phyloP scores from a whole-genome alignment of 2,797 vertebrate genomes.

The Pseudomugil tenellus region DNA sequence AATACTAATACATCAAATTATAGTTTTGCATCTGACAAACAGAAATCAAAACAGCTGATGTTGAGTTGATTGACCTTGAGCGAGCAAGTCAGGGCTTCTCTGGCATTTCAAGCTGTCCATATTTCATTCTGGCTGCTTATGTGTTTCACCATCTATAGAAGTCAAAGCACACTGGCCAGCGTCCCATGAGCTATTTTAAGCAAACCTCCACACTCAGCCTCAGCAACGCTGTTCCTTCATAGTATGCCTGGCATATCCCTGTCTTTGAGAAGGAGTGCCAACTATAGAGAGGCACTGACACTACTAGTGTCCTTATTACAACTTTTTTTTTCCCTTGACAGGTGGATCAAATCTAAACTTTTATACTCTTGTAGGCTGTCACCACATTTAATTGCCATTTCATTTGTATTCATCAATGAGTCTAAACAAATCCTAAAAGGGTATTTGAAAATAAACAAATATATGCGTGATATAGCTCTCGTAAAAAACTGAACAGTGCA shows the following conservation, averaged over 20 bases:
- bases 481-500: not conserved
- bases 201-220: conserved; percentile 70
- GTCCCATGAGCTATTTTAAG: conserved; percentile 93
- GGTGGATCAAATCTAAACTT: conserved; percentile 5
- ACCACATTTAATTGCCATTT: too few species aligned
- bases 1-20: conserved; percentile 22
- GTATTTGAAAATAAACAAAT: too few species aligned
- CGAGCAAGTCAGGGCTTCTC: conserved; percentile 83
- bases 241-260: conserved; percentile 83
- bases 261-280: conserved; percentile 74
- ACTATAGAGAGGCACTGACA: conserved; percentile 8
- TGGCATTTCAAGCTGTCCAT: conserved; percentile 90
- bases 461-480: too few species aligned
- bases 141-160: conserved; percentile 99
- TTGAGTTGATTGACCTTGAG: conserved; percentile 92
- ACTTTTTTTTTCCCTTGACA: not conserved
- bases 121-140: conserved; percentile 87
- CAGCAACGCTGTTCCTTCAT: conserved; percentile 59
- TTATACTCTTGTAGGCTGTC: too few species aligned
- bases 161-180: conserved; percentile 87
- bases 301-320: conserved; percentile 1
- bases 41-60: conserved; percentile 85
- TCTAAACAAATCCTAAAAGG: not conserved
- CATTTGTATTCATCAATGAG: too few species aligned
- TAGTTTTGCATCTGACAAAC: not conserved